Evolutionary conservation across 1,140 invertebrate species (phyloP), one percentile per base, ranked within the genome.

Genomic region (Drosophila baimaii): DNA sequence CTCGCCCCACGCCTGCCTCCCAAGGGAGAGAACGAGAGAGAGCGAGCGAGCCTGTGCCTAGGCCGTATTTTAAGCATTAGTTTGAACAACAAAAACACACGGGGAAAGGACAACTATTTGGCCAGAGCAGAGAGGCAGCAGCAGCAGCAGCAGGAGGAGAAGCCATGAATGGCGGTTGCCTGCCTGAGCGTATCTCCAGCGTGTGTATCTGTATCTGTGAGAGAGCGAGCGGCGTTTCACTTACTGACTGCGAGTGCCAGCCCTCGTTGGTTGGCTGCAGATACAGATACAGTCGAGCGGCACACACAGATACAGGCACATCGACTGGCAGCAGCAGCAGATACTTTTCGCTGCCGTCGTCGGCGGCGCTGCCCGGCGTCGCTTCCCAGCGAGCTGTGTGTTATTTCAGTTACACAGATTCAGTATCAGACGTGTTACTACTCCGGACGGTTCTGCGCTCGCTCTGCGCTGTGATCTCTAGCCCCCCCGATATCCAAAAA

Each of bases 321-420:
- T 23, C 21, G 47, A 23, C 58, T 15, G 31, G 19, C 15, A 59
- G 41, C 51, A 37, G 33, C 51, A 12, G 39, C 37, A 51, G 77
- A 43, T 66, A 62, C 58, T 41, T 69, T 77, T 56, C 55, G 49
- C 57, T 65, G 68, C 52, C 46, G 41, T 43, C 64, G 54, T 31
- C 21, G 31, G 27, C 54, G 41, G 23, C 66, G 62, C 77, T 61
- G 49, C 71, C 55, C 56, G 59, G 46, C 23, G 66, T 35, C 54
- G 61, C 59, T 49, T 62, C 47, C 65, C 83, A 74, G 76, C 83
- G 85, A 91, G 82, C 77, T 90, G 70, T 76, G 69, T 91, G 90
- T 91, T 91, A 90, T 91, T 91, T 91, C 90, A 91, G 90, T 86
- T 91, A 91, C 81, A 91, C 81, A 91, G 90, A 91, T 91, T 91